These are phyloP conservation scores for Hycleus phaleratus DNA, from an alignment of 1,140 invertebrate genomes.

Conservation along the genomic window DNA sequence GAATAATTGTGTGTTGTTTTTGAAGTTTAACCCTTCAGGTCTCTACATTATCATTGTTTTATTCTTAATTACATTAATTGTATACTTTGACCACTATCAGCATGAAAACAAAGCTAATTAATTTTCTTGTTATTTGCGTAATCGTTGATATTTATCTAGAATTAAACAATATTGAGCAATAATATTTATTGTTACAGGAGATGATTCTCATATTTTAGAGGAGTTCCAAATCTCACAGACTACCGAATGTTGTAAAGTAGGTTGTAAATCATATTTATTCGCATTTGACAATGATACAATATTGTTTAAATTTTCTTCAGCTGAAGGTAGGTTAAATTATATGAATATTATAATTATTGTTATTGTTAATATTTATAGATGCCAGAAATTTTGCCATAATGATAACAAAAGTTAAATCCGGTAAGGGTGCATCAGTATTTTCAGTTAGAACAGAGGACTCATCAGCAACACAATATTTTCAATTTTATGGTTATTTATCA, in stretches of 20 bases:
- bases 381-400: conserved; percentile 69
- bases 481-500: conserved; percentile 97
- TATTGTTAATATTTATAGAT: conserved; percentile 44
- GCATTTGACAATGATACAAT: conserved; percentile 56
- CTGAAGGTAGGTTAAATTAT: conserved; percentile 38
- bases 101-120: background rate
- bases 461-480: conserved; percentile 94
- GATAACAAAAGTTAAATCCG: conserved; percentile 68
- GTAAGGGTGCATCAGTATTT: conserved; percentile 78
- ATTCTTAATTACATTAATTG: background rate
- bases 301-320: conserved; percentile 45
- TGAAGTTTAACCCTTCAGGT: background rate
- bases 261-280: conserved; percentile 59
- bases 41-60: background rate
- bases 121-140: background rate
- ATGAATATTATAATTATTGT: conserved; percentile 2
- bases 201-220: conserved; percentile 38
- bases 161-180: background rate
- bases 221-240: conserved; percentile 60
- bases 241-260: conserved; percentile 61
- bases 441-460: conserved; percentile 95
- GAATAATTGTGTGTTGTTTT: conserved; percentile 11
- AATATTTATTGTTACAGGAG: conserved; percentile 7
- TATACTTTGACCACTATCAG: background rate
- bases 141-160: background rate